phyloP scores from a whole-genome alignment of 2,113 vertebrate species.

The Galemys pyrenaicus region DNA sequence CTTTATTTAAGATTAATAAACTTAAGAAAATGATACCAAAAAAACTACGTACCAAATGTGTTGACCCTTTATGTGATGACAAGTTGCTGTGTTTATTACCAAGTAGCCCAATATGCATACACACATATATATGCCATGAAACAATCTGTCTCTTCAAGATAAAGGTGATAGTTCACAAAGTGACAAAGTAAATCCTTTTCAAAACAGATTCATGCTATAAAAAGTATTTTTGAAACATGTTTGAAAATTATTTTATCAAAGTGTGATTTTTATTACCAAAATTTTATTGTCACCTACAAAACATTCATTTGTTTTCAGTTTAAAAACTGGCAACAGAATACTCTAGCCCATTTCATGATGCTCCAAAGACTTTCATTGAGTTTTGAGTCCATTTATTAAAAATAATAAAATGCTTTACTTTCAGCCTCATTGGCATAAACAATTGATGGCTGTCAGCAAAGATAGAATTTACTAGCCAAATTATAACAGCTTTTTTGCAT shows the following conservation, averaged over 20 bases:
- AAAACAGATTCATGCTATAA: slow-evolving; percentile 47
- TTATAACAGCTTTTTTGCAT: slow-evolving; percentile 30
- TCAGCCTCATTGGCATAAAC: slow-evolving; percentile 33
- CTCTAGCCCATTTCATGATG: slow-evolving; percentile 49
- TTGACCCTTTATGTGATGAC: slow-evolving; percentile 2
- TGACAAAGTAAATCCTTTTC: slow-evolving; percentile 55
- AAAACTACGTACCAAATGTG: not conserved
- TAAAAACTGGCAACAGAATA: slow-evolving; percentile 49
- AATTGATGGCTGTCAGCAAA: not conserved
- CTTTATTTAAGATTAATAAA: slow-evolving; percentile 43
- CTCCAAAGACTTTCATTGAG: not conserved
- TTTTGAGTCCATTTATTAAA: slow-evolving; percentile 49
- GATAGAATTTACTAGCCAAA: slow-evolving; percentile 1
- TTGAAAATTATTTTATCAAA: slow-evolving; percentile 46
- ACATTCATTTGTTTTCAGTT: slow-evolving; percentile 49
- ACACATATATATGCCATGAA: not conserved
- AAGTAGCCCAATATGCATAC: not conserved
- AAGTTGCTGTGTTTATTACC: not conserved
- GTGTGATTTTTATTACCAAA: slow-evolving; percentile 54
- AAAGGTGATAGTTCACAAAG: slow-evolving; percentile 50
- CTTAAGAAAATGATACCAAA: slow-evolving; percentile 14
- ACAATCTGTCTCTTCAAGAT: slow-evolving; percentile 32
- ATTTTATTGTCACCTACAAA: slow-evolving; percentile 21
- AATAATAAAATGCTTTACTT: slow-evolving; percentile 45
- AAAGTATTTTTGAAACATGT: slow-evolving; percentile 57